phyloP scores from a whole-genome alignment of 2,113 vertebrate genomes.

The Platichthys stellatus region DNA sequence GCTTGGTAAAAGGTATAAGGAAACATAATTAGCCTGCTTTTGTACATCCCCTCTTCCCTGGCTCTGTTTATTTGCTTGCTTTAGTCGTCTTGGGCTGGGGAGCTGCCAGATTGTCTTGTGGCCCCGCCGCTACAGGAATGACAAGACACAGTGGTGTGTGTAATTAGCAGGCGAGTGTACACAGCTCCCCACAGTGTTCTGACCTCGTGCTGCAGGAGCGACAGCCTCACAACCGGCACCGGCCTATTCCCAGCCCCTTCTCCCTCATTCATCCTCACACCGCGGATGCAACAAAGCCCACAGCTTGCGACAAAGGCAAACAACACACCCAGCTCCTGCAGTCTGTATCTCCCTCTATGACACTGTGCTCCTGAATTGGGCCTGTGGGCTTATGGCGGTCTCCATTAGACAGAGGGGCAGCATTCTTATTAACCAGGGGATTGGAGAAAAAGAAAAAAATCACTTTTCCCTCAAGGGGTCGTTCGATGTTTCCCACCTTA shows the following conservation, averaged over 20 bases:
- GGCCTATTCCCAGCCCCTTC: constrained; percentile 34
- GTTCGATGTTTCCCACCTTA: constrained; percentile 55
- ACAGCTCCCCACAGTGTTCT: constrained; percentile 80
- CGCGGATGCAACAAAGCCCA: constrained; percentile 53
- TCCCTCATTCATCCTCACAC: constrained; percentile 21
- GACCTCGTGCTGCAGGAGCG: constrained; percentile 72
- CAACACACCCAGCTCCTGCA: constrained; percentile 40
- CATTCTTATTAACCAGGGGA: constrained; percentile 41
- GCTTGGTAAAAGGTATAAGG: constrained; percentile 64
- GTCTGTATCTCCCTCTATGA: constrained; percentile 9
- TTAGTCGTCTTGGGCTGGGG: constrained; percentile 67
- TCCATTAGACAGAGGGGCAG: constrained; percentile 36
- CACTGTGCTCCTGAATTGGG: constrained; percentile 45
- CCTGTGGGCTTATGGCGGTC: constrained; percentile 30
- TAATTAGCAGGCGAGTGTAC: constrained; percentile 81
- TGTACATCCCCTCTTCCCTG: constrained; percentile 55
- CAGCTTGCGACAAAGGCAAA: constrained; percentile 62
- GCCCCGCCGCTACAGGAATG: constrained; percentile 64
- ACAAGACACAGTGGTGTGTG: constrained; percentile 73
- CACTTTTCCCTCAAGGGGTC: constrained; percentile 53
- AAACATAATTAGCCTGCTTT: constrained; percentile 75
- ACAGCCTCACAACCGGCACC: constrained; percentile 45
- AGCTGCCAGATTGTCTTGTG: constrained; percentile 79
- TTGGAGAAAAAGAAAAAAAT: constrained; percentile 17
- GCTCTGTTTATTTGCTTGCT: constrained; percentile 66